These are phyloP conservation scores for Sebastes hubbsi DNA, from an alignment of 2,797 vertebrate species.

Conservation along the genomic window DNA sequence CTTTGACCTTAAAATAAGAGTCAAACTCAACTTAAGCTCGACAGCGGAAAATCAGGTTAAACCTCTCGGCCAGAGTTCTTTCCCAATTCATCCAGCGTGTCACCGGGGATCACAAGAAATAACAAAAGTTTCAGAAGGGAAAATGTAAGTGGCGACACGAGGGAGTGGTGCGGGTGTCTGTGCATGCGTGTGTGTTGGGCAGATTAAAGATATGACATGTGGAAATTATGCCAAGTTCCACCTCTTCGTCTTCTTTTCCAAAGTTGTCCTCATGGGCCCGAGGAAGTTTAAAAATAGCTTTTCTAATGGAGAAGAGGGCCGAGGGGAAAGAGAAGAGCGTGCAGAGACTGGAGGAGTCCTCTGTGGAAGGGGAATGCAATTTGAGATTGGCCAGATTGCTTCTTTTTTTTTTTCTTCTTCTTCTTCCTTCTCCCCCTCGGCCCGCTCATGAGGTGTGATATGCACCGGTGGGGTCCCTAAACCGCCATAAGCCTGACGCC, in stretches of 20 bases:
- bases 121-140: slow-evolving; percentile 58
- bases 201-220: slow-evolving; percentile 66
- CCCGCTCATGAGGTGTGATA: slow-evolving; percentile 73
- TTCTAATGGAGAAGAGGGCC: slow-evolving; percentile 75
- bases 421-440: slow-evolving; percentile 15
- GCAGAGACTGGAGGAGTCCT: slow-evolving; percentile 59
- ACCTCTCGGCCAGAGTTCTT: slow-evolving; percentile 23
- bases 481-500: slow-evolving; percentile 69
- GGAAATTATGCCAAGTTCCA: slow-evolving; percentile 69
- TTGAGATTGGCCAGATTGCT: slow-evolving; percentile 82
- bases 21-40: slow-evolving; percentile 35
- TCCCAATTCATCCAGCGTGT: slow-evolving; percentile 46
- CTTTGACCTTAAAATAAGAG: slow-evolving; percentile 59
- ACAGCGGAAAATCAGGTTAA: slow-evolving; percentile 52
- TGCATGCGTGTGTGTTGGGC: slow-evolving; percentile 10
- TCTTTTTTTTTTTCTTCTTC: slow-evolving; percentile 41
- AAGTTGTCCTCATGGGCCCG: slow-evolving; percentile 52
- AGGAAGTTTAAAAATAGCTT: slow-evolving; percentile 76
- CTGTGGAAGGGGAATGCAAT: slow-evolving; percentile 74
- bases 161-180: slow-evolving; percentile 41
- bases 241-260: slow-evolving; percentile 58
- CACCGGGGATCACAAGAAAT: slow-evolving; percentile 60
- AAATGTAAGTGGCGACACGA: slow-evolving; percentile 53
- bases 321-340: slow-evolving; percentile 52
- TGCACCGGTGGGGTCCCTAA: slow-evolving; percentile 70